phyloP scores from a whole-genome alignment of 2,113 vertebrate genomes.

The Gnathonemus echidnorhynchus region DNA sequence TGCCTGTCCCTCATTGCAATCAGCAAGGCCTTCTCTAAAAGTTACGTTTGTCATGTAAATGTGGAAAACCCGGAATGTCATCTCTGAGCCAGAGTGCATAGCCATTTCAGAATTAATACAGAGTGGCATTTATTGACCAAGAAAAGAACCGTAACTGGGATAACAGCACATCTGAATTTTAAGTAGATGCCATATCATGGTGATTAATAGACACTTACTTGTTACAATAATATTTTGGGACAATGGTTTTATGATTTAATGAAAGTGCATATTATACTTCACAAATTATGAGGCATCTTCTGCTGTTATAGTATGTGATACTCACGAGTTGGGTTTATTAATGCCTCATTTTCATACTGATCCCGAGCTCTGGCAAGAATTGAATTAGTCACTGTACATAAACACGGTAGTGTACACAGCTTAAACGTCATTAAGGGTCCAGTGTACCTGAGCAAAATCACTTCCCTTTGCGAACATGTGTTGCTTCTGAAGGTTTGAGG shows the following conservation, averaged over 20 bases:
- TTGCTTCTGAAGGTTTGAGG: not conserved
- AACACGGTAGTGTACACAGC: not conserved
- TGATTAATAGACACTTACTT: slow-evolving; percentile 18
- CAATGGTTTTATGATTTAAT: slow-evolving; percentile 14
- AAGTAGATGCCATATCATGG: slow-evolving; percentile 8
- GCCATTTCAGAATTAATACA: slow-evolving; percentile 7
- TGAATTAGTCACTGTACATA: not conserved
- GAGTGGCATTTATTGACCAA: slow-evolving; percentile 15
- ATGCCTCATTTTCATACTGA: slow-evolving; percentile 3
- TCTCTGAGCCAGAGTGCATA: not conserved
- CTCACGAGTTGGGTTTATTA: not conserved
- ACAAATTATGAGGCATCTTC: not conserved
- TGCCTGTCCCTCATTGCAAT: not conserved
- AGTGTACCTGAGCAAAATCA: not conserved
- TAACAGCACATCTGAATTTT: slow-evolving; percentile 18
- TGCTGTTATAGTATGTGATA: not conserved
- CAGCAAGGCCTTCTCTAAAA: not conserved
- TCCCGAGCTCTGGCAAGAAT: not conserved
- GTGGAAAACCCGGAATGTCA: not conserved
- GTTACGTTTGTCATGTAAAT: not conserved
- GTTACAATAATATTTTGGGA: not conserved
- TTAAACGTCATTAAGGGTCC: not conserved
- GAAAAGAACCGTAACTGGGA: slow-evolving; percentile 6
- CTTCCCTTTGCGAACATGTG: not conserved
- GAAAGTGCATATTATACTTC: not conserved